These are phyloP conservation scores for Eretmodus cyanostictus DNA, from an alignment of 2,113 vertebrate genomes.

Conservation along the genomic window DNA sequence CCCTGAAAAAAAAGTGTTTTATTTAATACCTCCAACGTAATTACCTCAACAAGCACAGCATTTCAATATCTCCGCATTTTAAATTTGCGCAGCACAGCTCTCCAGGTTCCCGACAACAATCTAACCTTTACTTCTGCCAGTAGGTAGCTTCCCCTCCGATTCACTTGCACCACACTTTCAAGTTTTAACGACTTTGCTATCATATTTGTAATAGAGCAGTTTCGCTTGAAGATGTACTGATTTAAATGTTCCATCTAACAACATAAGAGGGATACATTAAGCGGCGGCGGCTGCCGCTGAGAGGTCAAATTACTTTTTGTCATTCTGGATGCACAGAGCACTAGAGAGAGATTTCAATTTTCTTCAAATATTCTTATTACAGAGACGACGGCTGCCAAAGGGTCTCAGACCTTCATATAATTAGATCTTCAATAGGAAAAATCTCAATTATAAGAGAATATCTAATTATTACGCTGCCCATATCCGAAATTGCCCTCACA, in stretches of 20 bases:
- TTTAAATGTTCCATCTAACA: conserved; percentile 57
- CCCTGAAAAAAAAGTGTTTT: not conserved
- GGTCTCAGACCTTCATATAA: conserved; percentile 58
- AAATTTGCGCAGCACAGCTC: not conserved
- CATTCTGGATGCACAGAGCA: conserved; percentile 53
- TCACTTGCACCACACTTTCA: conserved; percentile 53
- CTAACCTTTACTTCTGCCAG: not conserved
- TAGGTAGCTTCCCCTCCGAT: conserved; percentile 36
- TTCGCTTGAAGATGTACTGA: conserved; percentile 60
- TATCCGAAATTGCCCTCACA: conserved; percentile 49
- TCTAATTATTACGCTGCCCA: conserved; percentile 57
- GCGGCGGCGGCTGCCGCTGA: conserved; percentile 18
- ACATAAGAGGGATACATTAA: conserved; percentile 48
- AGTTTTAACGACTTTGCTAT: conserved; percentile 41
- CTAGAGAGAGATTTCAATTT: conserved; percentile 66
- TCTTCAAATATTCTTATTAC: conserved; percentile 71
- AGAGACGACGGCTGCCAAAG: conserved; percentile 55
- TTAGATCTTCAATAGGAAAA: conserved; percentile 68
- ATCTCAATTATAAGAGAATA: conserved; percentile 70
- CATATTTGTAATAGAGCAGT: conserved; percentile 52
- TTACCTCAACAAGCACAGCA: not conserved
- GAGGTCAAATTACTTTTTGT: conserved; percentile 64
- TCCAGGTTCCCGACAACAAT: not conserved
- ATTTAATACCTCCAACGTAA: not conserved
- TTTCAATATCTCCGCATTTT: not conserved